Evolutionary conservation across 2,113 vertebrate species (phyloP), one percentile per base, ranked within the genome.

Genomic region (Eptesicus fuscus): DNA sequence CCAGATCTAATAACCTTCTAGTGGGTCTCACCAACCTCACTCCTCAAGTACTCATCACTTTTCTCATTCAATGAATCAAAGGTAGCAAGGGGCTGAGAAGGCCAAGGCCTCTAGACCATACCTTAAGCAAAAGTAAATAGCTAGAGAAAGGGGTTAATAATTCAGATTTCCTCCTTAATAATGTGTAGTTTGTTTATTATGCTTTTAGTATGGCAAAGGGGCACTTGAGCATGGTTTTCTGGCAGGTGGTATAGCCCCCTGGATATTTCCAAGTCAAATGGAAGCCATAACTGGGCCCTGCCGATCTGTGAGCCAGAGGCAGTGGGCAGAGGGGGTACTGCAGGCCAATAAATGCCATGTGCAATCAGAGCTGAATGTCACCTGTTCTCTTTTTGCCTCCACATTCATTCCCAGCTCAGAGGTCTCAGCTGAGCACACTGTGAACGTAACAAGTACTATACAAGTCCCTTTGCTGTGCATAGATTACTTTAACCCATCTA

Each of bases 1-100:
- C 59, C 40, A 92, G 85, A 93, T 73, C 65, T 85, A 96, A 73
- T 84, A 87, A 51, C 59, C 51, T 51, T 93, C 65, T n/a, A 51
- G 59, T 5, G 18, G 44, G 25, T 53, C 35, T 42, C 63, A 71
- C 67, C 70, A 84, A 76, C 51, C 35, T 88, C 93, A 80, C 53
- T 74, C 44, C 7, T 30, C 37, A 73, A 83, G 59, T 22, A 91
- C 59, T 78, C 82, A 78, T 53, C 35, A 37, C 44, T 93, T 92
- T 84, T 73, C 82, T 85, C 47, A 87, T 67, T 93, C 79, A 91
- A 79, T 51, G 77, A 95, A 93, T 69, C 95, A 65, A 89, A 91
- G 22, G 77, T 44, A 59, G 77, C 16, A 16, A 65, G 20, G 35
- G 51, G 11, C 53, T 65, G 71, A 59, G 42, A 61, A 51, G n/a